Evolutionary conservation across 2,888 invertebrate species (phyloP), one percentile per base, ranked within the genome.

Genomic region (Graphium colonna): DNA sequence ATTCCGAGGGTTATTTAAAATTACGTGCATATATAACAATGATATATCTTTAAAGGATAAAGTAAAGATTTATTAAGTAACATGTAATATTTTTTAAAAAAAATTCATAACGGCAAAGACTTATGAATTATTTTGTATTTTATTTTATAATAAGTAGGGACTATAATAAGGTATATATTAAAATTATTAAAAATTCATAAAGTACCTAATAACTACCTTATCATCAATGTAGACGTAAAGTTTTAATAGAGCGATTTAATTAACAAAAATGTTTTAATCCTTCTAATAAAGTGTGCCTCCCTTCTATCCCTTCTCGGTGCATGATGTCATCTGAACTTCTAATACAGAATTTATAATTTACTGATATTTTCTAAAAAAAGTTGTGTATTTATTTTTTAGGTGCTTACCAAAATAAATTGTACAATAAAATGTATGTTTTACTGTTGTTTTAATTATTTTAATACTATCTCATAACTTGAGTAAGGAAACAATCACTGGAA

Each of bases 1-100:
- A 59, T 26, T 56, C 62, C 64, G 62, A 69, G 56, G 31, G 39
- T 8, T 16, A 13, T 43, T 40, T 10, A 18, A 28, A 3, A 10
- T 39, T 9, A 43, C n/a, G 15, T 26, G 10, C 15, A 45, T 45
- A 31, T 17, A 16, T 68, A 68, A 62, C 9, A 1, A 36, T 10
- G 36, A 2, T 13, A 12, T 36, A 36, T 36, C 36, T 12, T 33
- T 33, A 5, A 36, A 36, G 12, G 12, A 36, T 36, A 12, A 36
- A 2, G n/a, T 13, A 12, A 36, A 36, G n/a, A 36, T 36, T 36
- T 36, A 36, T 36, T 13, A 12, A 4, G 7, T 36, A 12, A 1
- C 7, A 2, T 12, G 12, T 36, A 36, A 36, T 12, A 12, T n/a
- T 36, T 12, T 3, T 12, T 12, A 3, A 26, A 3, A 7, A 3